Evolutionary conservation across 2,797 vertebrate genomes (phyloP), one percentile per base, ranked within the genome.

Genomic region (Peromyscus aztecus): DNA sequence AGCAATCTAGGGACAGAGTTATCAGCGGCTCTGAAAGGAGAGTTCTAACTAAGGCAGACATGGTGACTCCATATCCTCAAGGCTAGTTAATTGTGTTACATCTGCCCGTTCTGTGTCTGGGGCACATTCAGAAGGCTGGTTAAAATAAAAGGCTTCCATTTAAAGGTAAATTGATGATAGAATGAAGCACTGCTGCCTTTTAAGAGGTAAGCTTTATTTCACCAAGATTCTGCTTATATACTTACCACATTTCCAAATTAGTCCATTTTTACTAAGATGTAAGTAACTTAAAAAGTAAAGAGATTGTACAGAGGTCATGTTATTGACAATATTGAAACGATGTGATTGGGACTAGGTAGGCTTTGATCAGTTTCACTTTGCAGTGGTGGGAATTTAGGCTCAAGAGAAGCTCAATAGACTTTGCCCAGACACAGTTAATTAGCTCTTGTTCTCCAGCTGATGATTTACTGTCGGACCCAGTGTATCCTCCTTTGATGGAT

Each of bases 181-280:
- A 83, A 88, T 57, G 82, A 63, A 3, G 52, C 21, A 59, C 19
- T 24, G 16, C 24, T 73, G 34, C 27, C 55, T 86, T 65, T 71
- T 78, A 24, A 37, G 17, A 59, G 12, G 0, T 71, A 43, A 86
- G 31, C 34, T 71, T 57, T 46, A 16, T 65, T 96, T 94, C 84
- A 90, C 95, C 16, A 73, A 65, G 82, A 92, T 92, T 85, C 67
- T 46, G 82, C 59, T 90, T 46, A 82, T 76, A 84, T 17, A 34
- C 61, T 91, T 67, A 37, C 83, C n/a, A 43, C 14, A 3, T 87
- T 93, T 67, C 88, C 65, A 81, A 31, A 46, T 92, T n/a, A 78
- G 75, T 59, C 43, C 12, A 6, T 37, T 92, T 85, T 94, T 49
- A 59, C 29, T 23, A 4, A 67, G 40, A 34, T 71, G 65, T 80